Evolutionary conservation across 53 echinoderm and acorn worm species (phyloP), one percentile per base, ranked within the genome.

Genomic region (Arbacia lixula): DNA sequence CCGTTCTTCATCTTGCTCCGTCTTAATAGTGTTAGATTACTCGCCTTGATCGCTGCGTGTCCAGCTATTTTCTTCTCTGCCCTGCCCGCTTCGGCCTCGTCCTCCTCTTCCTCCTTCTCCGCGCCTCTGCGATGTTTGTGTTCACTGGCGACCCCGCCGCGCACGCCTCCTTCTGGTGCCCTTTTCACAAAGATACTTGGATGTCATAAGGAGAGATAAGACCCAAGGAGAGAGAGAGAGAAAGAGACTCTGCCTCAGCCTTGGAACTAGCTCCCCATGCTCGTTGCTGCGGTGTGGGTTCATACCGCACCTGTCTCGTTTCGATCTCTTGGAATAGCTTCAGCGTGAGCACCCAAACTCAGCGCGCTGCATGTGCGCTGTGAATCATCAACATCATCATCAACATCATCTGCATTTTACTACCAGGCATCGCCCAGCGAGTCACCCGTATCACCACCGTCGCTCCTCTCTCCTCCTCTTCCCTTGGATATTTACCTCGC

Each of bases 151-250:
- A 71, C 71, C 71, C 71, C 71, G 71, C 71, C 71, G 71, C 42
- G 49, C 71, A 71, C 71, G 43, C 66, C 38, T 25, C 19, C 49
- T 71, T 41, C 27, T 29, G 16, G 49, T 71, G 71, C 71, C 71
- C 71, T 46, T 41, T 41, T 24, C 71, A n/a, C n/a, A 26, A 25
- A 71, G 27, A 66, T 71, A 46, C 71, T 41, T 71, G 41, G 71
- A 71, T 71, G 71, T 29, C 49, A 71, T 71, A 71, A 71, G 71
- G 71, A 71, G 42, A 71, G 66, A 71, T 71, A 71, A 71, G 42
- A 68, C 22, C 19, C 20, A 22, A 1, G 22, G 41, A 22, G 69
- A 16, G 43, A 29, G 71, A 46, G 71, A 50, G 71, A 14, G 71
- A 71, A 22, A 71, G 49, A 71, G 71, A 28, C 36, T 25, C 71